Evolutionary conservation across 2,113 vertebrate genomes (phyloP), one percentile per base, ranked within the genome.

Genomic region (Cercocebus atys): DNA sequence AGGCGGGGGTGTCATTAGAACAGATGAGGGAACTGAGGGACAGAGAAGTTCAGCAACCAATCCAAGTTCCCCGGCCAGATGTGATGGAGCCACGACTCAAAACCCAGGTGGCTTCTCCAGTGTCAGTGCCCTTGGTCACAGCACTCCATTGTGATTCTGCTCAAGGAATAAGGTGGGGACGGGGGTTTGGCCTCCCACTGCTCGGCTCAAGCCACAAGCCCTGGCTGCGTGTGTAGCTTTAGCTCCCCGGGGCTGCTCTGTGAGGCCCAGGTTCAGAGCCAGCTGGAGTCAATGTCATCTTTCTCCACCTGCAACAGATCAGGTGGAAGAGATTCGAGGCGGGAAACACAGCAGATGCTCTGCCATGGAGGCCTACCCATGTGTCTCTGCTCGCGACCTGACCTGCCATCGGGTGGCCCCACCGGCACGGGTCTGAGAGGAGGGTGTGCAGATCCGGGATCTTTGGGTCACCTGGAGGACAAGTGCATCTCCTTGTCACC

Each of bases 341-440:
- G 22, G 45, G 55, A 66, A 25, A 30, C 0, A 3, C 32, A 61
- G 25, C 22, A 45, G 20, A 14, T 5, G 52, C 57, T 61, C 64
- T 27, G 50, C 14, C n/a, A 32, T 17, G 47, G 59, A 17, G 43
- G 50, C 80, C 22, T n/a, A 35, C 32, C 55, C 43, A 8, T 1
- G 4, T 8, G 40, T 35, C 68, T 17, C 40, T 17, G 38, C 47
- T 61, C 13, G 7, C 0, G 2, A 55, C 22, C 25, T 14, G 22
- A n/a, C n/a, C 64, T 5, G 52, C 45, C 3, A 17, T 2, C 0
- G 1, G n/a, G 59, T 0, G 2, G 22, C 27, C 20, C 52, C 35
- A 6, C 0, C 0, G n/a, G 43, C 0, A 0, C 61, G 5, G 50
- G 43, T 70, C 43, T 40, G 10, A 86, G 45, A 9, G n/a, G 1